A percentile compares a stretch with the other conserved stretches of the same genome.
These are phyloP conservation scores for Notiomystis cincta DNA, from an alignment of 2,113 vertebrate species.

Conservation along the genomic window DNA sequence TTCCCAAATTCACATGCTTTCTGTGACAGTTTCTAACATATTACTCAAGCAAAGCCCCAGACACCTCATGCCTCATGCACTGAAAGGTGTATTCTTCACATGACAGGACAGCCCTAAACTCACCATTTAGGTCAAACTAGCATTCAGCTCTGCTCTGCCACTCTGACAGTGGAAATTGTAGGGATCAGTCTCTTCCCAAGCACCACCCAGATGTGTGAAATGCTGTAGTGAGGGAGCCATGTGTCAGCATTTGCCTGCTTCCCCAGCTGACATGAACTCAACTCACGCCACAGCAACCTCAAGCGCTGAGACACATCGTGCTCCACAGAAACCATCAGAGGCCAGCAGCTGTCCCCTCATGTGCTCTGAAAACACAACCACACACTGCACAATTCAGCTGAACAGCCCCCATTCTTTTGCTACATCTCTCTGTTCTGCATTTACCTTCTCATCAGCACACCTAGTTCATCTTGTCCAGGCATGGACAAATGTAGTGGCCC, in stretches of 20 bases:
- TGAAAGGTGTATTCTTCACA: background rate
- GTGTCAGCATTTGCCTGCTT: background rate
- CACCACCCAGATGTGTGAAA: background rate
- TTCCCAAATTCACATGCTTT: background rate
- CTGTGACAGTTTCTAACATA: background rate
- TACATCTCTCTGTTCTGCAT: rapidly evolving
- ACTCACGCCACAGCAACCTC: background rate
- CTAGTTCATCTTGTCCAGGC: background rate
- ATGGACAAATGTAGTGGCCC: background rate
- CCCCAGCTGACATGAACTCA: background rate
- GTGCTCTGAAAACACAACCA: background rate
- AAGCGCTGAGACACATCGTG: background rate
- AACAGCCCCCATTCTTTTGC: background rate
- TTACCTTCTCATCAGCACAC: background rate
- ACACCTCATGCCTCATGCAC: background rate
- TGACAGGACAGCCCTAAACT: background rate
- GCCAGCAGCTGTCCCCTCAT: background rate
- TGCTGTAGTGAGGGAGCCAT: background rate
- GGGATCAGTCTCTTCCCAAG: background rate
- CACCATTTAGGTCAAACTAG: background rate
- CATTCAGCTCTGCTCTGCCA: background rate
- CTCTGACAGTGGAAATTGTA: background rate
- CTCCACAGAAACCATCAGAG: background rate
- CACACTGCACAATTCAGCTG: background rate
- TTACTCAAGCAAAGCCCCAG: background rate